These are phyloP conservation scores for Notamacropus eugenii DNA, from an alignment of 2,797 vertebrate species.

Conservation along the genomic window DNA sequence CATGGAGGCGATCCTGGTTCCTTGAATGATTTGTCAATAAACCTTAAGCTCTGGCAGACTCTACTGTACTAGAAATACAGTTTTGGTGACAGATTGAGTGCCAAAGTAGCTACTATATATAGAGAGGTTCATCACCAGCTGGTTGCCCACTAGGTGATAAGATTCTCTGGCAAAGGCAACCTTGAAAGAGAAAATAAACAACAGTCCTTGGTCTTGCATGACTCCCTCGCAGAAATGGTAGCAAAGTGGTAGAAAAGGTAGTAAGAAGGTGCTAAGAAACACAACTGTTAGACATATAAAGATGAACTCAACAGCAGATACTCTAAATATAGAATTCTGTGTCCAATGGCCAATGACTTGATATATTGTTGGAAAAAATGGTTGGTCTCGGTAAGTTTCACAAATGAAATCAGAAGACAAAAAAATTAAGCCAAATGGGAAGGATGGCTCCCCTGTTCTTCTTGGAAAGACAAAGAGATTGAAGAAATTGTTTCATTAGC, in stretches of 20 bases:
- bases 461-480: not conserved
- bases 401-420: not conserved
- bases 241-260: not conserved
- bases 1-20: not conserved
- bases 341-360: not conserved
- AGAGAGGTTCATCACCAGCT: not conserved
- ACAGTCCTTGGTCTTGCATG: not conserved
- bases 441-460: not conserved
- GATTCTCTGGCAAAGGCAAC: not conserved
- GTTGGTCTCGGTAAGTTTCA: not conserved
- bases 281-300: not conserved
- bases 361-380: not conserved
- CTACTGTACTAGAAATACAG: not conserved
- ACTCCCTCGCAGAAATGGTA: not conserved
- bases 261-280: not conserved
- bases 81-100: not conserved
- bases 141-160: not conserved
- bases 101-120: not conserved
- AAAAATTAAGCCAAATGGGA: not conserved
- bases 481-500: not conserved
- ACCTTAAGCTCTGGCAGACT: not conserved
- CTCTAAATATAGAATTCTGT: not conserved
- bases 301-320: not conserved
- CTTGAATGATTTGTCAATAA: not conserved
- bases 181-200: not conserved